Conservation (phyloP, 2,888 invertebrate species). For the Aspidiotus rigidus region DNA sequence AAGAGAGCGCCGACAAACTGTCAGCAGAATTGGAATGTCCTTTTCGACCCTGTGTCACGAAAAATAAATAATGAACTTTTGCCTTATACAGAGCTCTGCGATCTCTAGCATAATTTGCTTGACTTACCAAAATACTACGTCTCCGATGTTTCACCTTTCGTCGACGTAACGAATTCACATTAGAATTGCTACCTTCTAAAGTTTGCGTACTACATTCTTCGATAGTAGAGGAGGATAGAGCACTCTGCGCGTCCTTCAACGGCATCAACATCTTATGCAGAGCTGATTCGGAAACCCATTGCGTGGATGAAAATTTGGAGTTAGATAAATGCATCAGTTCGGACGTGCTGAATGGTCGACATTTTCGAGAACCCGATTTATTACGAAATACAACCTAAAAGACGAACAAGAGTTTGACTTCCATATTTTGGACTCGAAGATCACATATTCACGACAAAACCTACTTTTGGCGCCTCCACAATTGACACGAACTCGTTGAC, state of each 20-base stretch:
- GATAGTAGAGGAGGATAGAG: slow-evolving; percentile 48
- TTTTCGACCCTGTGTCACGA: slow-evolving; percentile 44
- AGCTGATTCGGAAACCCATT: slow-evolving; percentile 80
- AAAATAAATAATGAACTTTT: neutral
- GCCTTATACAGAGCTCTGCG: neutral
- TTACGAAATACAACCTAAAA: slow-evolving; percentile 31
- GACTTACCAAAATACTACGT: slow-evolving; percentile 40
- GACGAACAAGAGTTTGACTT: neutral
- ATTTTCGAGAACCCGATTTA: slow-evolving; percentile 30
- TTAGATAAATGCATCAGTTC: slow-evolving; percentile 58
- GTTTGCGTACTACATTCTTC: slow-evolving; percentile 44
- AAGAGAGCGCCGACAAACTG: slow-evolving; percentile 41
- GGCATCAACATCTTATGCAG: slow-evolving; percentile 51
- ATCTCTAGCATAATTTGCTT: neutral
- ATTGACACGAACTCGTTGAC: slow-evolving; percentile 21
- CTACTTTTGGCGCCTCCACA: slow-evolving; percentile 27
- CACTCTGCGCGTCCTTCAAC: slow-evolving; percentile 34
- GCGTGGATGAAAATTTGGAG: slow-evolving; percentile 43
- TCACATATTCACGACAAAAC: neutral
- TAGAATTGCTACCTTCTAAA: slow-evolving; percentile 41
- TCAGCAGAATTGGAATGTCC: slow-evolving; percentile 53
- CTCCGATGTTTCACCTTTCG: slow-evolving; percentile 46
- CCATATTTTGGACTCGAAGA: neutral
- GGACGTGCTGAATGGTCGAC: slow-evolving; percentile 79
- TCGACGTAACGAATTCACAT: slow-evolving; percentile 45